Evolutionary conservation across 1,140 invertebrate species (phyloP).

Genomic region (Zaprionus ornatus): DNA sequence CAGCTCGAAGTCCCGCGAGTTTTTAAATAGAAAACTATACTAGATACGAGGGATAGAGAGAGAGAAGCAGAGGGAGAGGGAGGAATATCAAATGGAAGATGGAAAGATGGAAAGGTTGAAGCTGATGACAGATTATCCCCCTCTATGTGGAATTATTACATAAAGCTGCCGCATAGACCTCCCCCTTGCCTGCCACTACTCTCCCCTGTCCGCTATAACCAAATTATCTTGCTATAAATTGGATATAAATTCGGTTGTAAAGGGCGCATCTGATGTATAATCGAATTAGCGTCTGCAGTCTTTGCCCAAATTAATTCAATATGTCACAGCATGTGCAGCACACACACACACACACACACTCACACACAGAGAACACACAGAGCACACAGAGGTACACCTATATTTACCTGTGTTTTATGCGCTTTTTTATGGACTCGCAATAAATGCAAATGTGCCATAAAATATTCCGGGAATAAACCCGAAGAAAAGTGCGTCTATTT

Average conservation of each 20-base stretch:
- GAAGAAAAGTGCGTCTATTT: conserved; percentile 7
- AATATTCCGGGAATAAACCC: conserved; percentile 8
- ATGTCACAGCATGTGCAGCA: background rate
- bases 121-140: background rate
- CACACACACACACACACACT: background rate
- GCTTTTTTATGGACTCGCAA: background rate
- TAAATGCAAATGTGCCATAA: conserved; percentile 14
- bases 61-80: too few species aligned
- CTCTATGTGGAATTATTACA: background rate
- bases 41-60: background rate
- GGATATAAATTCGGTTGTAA: background rate
- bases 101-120: too few species aligned
- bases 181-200: background rate
- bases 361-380: background rate
- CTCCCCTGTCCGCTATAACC: conserved; percentile 15
- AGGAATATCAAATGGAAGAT: too few species aligned
- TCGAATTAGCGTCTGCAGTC: background rate
- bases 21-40: conserved; percentile 3
- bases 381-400: background rate
- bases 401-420: background rate
- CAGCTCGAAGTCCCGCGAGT: background rate
- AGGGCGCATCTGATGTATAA: conserved; percentile 8
- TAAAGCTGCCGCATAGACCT: too few species aligned
- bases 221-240: conserved; percentile 40
- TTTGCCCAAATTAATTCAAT: background rate